Evolutionary conservation across 2,113 vertebrate genomes (phyloP), one percentile per base, ranked within the genome.

Genomic region (Amazona guildingii): DNA sequence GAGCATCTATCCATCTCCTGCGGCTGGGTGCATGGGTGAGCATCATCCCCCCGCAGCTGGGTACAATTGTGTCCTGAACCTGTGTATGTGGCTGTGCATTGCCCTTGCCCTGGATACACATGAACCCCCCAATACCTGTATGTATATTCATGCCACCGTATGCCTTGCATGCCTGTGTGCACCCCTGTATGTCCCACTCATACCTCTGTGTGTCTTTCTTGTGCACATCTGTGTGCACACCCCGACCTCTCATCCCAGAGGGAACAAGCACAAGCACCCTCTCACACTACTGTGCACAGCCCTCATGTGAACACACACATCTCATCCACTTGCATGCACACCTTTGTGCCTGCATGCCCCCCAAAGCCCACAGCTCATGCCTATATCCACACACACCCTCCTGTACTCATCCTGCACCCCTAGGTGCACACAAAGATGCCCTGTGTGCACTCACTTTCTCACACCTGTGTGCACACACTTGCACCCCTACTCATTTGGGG

Each of bases 251-350:
- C 1, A 1, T 27, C 7, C 14, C 59, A 6, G 16, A 11, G 14
- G 55, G 37, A 43, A 17, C 1, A 16, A 48, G 29, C 57, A 9
- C 17, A 9, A 16, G 37, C 3, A 9, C 9, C 17, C n/a, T 18
- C 66, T 59, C 39, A 4, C 51, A 11, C 4, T 23, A 1, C 10
- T 0, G 17, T 7, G 20, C 10, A 2, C 24, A 4, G 33, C 3
- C 19, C 11, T 33, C n/a, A 0, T 1, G 7, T 2, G 21, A 31
- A 12, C n/a, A 21, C 1, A 10, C 28, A 4, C 68, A 3, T 2
- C 33, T n/a, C 61, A 17, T 4, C 68, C 41, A 43, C 43, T 18
- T 6, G 16, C 49, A 9, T 27, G 3, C 51, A 9, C 20, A 4
- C 41, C 23, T 63, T 55, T 49, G 1, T 3, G 31, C 48, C 52